These are phyloP conservation scores for Sphenodon punctatus DNA, from an alignment of 2,797 vertebrate species.

Conservation along the genomic window DNA sequence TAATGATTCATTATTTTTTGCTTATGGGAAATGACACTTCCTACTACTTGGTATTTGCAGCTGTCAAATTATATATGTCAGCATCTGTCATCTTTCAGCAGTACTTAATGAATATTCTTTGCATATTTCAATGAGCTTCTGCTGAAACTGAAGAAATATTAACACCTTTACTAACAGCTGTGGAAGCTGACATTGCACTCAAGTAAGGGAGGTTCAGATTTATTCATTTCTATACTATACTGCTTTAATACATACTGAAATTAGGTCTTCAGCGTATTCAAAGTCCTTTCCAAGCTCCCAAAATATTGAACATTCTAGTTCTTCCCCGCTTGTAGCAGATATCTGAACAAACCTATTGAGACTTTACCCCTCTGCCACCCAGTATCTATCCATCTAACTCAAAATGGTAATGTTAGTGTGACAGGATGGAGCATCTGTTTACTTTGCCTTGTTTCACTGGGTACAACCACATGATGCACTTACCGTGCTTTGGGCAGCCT, in stretches of 20 bases:
- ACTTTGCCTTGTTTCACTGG: too few relatives aligned
- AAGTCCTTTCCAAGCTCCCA: not conserved
- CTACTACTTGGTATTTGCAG: conserved; percentile 59
- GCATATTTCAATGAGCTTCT: conserved; percentile 43
- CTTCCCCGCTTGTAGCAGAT: not conserved
- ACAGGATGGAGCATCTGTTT: too few relatives aligned
- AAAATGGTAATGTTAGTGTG: conserved; percentile 17
- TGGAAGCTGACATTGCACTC: conserved; percentile 10
- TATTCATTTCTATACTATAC: not conserved
- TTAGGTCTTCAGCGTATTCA: not conserved
- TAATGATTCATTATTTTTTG: conserved; percentile 70
- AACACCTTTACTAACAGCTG: conserved; percentile 41
- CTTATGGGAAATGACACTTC: conserved; percentile 68
- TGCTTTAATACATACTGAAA: not conserved
- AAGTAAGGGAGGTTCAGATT: not conserved
- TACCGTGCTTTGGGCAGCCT: too few relatives aligned
- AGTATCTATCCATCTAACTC: not conserved
- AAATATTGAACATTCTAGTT: not conserved
- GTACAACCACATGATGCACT: too few relatives aligned
- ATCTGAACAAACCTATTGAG: not conserved
- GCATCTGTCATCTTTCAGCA: conserved; percentile 49
- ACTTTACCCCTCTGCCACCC: not conserved
- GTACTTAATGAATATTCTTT: conserved; percentile 48
- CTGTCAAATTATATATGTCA: conserved; percentile 62
- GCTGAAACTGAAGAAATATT: conserved; percentile 44